Evolutionary conservation across 2,797 vertebrate species (phyloP), one percentile per base, ranked within the genome.

Genomic region (Pangasius macronema): DNA sequence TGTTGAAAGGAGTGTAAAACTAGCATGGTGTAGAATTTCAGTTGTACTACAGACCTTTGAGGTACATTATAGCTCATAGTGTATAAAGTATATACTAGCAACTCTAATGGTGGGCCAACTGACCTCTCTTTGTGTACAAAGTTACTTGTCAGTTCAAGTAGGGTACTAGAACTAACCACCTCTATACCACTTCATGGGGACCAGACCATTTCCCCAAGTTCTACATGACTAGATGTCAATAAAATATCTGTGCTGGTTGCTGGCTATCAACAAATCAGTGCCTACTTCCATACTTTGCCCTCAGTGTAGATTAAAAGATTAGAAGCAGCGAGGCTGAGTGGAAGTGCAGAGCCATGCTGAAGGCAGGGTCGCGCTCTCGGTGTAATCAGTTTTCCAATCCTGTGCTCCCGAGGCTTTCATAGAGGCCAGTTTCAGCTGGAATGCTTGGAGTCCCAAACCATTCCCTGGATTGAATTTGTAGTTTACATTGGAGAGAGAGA

Each of bases 371-470:
- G 59, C 10, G 59, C 79, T 85, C 24, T 20, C 61, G 42, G 36
- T 70, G 24, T 68, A 63, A 76, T 79, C 77, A n/a, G 72, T 65
- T 85, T 88, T 85, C 39, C 81, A 84, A 68, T 68, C 0, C 68
- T 73, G 51, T 88, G 72, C 75, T 68, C 39, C 59, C 49, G 68
- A 84, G 84, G 67, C 83, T 83, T 88, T 73, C 75, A 85, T 33
- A 3, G 76, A 89, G 85, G 73, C 75, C 81, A 81, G 61, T 86
- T 88, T 88, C 59, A 87, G 80, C 73, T 76, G 79, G 87, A 89
- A 88, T 82, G 80, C 85, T 89, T 88, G 57, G 73, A 73, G 65
- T 83, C 81, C 75, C 85, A 55, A 67, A 79, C 39, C 80, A 67
- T 89, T 84, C 77, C 67, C 85, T 80, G 75, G 46, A 42, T 68